Evolutionary conservation across 2,113 vertebrate genomes (phyloP).

Genomic region (Takifugu flavidus): DNA sequence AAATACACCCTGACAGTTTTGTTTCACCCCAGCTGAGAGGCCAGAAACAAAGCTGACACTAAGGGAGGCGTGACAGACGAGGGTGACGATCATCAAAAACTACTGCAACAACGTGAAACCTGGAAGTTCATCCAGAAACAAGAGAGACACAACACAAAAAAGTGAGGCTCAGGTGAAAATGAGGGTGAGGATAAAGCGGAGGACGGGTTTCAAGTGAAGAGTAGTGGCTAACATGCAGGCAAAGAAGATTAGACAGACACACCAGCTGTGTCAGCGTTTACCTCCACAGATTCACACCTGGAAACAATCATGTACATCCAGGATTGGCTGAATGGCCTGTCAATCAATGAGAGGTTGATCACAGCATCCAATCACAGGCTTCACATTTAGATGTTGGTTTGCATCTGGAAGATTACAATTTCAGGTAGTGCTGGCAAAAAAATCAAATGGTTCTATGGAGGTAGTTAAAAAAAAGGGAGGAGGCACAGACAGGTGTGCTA

Average conservation of each 20-base stretch:
- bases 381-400: not conserved
- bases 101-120: too few relatives aligned
- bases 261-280: not conserved
- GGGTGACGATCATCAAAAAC: too few relatives aligned
- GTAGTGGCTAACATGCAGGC: not conserved
- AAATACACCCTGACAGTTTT: too few relatives aligned
- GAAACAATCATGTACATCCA: not conserved
- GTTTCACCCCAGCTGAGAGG: too few relatives aligned
- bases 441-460: slow-evolving; percentile 7
- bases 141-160: not conserved
- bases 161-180: not conserved
- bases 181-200: not conserved
- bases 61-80: too few relatives aligned
- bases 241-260: slow-evolving; percentile 1
- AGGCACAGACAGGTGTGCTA: slow-evolving; percentile 20
- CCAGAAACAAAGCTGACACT: too few relatives aligned
- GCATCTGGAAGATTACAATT: not conserved
- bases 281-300: slow-evolving; percentile 1
- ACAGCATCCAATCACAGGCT: not conserved
- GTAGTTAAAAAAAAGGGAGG: slow-evolving; percentile 18
- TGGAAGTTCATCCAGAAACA: not conserved
- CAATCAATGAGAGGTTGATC: not conserved
- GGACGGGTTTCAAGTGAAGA: not conserved
- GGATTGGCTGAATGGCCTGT: not conserved
- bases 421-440: not conserved